These are phyloP conservation scores for Xestia rhomboidea DNA, from an alignment of 2,888 invertebrate species.

Conservation along the genomic window DNA sequence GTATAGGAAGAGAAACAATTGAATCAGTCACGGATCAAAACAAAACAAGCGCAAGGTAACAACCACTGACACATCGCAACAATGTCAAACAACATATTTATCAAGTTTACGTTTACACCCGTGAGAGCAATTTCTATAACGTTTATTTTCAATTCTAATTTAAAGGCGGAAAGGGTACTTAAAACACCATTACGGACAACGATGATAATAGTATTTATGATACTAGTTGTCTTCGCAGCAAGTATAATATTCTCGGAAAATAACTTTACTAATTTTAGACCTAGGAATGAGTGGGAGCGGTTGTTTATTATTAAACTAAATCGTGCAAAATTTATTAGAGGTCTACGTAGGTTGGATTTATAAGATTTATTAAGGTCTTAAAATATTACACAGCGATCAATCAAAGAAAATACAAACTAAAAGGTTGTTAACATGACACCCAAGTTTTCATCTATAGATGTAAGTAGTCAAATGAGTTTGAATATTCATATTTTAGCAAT, in stretches of 20 bases:
- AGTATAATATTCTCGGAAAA: slow-evolving; percentile 32
- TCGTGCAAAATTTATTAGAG: background rate
- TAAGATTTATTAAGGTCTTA: background rate
- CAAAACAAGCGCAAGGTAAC: slow-evolving; percentile 20
- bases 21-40: slow-evolving; percentile 2
- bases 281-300: slow-evolving; percentile 22
- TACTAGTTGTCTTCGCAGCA: slow-evolving; percentile 30
- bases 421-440: background rate
- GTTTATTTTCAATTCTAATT: slow-evolving; percentile 29
- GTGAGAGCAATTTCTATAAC: slow-evolving; percentile 30
- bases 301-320: slow-evolving; percentile 23
- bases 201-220: slow-evolving; percentile 47
- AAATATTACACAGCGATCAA: slow-evolving; percentile 16
- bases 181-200: slow-evolving; percentile 36
- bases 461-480: background rate
- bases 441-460: background rate
- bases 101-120: slow-evolving; percentile 9
- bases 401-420: slow-evolving; percentile 19
- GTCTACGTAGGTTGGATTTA: slow-evolving; percentile 1
- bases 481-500: slow-evolving; percentile 24
- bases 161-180: slow-evolving; percentile 32
- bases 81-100: slow-evolving; percentile 26
- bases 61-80: background rate
- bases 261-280: slow-evolving; percentile 34
- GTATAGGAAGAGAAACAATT: slow-evolving; percentile 4